Evolutionary conservation across 53 echinoderm and acorn worm species (phyloP).

Genomic region (Zoroaster sp.): DNA sequence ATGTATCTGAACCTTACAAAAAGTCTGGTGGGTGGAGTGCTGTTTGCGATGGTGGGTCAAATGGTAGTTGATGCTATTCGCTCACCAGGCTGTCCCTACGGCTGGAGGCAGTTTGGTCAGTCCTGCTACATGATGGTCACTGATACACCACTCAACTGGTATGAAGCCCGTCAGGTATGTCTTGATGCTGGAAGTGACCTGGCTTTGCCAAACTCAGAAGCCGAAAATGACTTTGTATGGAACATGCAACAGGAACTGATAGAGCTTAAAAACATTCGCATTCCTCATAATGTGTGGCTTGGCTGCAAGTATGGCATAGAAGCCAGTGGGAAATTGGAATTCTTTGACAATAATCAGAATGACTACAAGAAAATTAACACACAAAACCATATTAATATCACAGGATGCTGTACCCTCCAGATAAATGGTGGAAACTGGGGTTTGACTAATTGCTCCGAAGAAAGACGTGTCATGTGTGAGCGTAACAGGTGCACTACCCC

Average conservation of each 20-base stretch:
- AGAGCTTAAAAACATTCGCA: not conserved
- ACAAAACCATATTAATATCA: not conserved
- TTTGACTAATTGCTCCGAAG: not conserved
- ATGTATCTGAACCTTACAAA: not conserved
- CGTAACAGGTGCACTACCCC: not conserved
- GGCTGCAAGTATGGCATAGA: not conserved
- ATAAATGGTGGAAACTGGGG: not conserved
- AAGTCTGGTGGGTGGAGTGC: not conserved
- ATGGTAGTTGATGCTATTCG: not conserved
- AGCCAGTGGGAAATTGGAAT: not conserved
- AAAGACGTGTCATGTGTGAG: constrained; percentile 1
- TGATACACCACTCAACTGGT: not conserved
- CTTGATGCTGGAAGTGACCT: not conserved
- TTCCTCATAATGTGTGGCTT: not conserved
- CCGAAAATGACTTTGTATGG: constrained; percentile 31
- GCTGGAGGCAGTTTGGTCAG: not conserved
- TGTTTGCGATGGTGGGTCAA: not conserved
- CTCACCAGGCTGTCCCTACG: not conserved
- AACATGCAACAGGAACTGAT: not conserved
- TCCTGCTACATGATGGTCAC: constrained; percentile 24
- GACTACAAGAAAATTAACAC: not conserved
- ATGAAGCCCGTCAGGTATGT: not conserved
- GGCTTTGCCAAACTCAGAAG: not conserved
- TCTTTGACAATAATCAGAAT: not conserved
- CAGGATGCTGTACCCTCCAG: not conserved